Evolutionary conservation across 2,888 invertebrate species (phyloP).

Genomic region (Temnothorax ravouxi): DNA sequence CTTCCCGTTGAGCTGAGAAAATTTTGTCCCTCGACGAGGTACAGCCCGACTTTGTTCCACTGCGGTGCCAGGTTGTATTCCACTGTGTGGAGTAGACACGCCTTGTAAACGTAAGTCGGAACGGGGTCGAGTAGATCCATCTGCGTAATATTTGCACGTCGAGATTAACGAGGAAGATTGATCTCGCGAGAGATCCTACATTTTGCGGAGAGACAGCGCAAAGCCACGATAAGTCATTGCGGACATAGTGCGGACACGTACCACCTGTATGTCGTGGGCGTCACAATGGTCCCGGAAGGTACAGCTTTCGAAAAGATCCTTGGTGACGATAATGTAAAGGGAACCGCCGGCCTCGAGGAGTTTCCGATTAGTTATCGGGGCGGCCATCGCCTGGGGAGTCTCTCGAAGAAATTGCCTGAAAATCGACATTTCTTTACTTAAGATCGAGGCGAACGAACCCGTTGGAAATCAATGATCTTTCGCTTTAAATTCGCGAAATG

Average conservation of each 20-base stretch:
- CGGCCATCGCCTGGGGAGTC: constrained; percentile 39
- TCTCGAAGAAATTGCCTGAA: constrained; percentile 39
- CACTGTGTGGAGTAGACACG: constrained; percentile 82
- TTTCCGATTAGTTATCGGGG: constrained; percentile 34
- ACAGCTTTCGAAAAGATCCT: neutral
- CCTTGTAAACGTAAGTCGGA: constrained; percentile 78
- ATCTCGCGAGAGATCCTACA: neutral
- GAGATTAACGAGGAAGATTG: neutral
- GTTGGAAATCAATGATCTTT: neutral
- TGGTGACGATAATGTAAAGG: constrained; percentile 19
- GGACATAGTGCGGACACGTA: neutral
- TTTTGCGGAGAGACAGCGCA: neutral
- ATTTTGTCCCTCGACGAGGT: constrained; percentile 77
- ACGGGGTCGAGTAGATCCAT: constrained; percentile 60
- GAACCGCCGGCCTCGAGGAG: constrained; percentile 6
- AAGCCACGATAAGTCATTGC: too few species aligned
- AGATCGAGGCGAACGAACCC: neutral
- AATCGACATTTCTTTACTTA: neutral
- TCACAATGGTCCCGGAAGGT: constrained; percentile 30
- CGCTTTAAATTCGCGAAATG: neutral
- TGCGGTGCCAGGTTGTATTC: constrained; percentile 80
- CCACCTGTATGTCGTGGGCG: constrained; percentile 8
- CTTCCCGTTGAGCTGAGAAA: constrained; percentile 74
- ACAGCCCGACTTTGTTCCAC: constrained; percentile 82
- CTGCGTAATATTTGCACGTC: neutral